Percentiles rank a stretch among this genome's conserved stretches.
These are phyloP conservation scores for Haliclystus octoradiatus DNA, from an alignment of 30 jellyfish, hydroid and myxozoan species.

Conservation along the genomic window DNA sequence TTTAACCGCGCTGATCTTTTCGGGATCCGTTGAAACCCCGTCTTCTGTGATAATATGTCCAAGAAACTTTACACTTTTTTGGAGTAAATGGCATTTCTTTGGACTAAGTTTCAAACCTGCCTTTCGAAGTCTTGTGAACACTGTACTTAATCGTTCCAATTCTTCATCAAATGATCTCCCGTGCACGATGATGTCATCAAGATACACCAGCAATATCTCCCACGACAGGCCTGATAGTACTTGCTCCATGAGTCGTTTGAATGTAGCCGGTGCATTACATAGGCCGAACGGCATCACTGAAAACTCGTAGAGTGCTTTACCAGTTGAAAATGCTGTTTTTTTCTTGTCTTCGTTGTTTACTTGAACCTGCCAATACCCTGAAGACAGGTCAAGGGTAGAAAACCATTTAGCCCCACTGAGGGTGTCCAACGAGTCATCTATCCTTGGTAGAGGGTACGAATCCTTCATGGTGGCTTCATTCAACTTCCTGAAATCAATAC, in stretches of 20 bases:
- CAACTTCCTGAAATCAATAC: slow-evolving; percentile 22
- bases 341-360: background rate
- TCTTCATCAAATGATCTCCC: slow-evolving; percentile 12
- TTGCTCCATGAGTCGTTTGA: slow-evolving; percentile 36
- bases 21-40: slow-evolving; percentile 22
- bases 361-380: slow-evolving; percentile 5
- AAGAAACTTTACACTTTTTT: slow-evolving; percentile 16
- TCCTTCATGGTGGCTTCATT: background rate
- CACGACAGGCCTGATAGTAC: slow-evolving; percentile 33
- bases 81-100: slow-evolving; percentile 32
- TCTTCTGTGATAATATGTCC: slow-evolving; percentile 13
- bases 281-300: slow-evolving; percentile 38
- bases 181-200: slow-evolving; percentile 34
- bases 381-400: background rate
- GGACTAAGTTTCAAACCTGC: slow-evolving; percentile 22
- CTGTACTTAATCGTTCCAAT: slow-evolving; percentile 14
- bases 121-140: slow-evolving; percentile 15
- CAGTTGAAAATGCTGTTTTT: slow-evolving; percentile 4
- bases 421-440: background rate
- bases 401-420: slow-evolving; percentile 3
- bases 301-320: slow-evolving; percentile 3
- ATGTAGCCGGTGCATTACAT: slow-evolving; percentile 44
- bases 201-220: slow-evolving; percentile 34
- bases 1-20: slow-evolving; percentile 19
- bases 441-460: background rate